Conservation (phyloP, 2,113 vertebrate genomes). For the Semnopithecus entellus region DNA sequence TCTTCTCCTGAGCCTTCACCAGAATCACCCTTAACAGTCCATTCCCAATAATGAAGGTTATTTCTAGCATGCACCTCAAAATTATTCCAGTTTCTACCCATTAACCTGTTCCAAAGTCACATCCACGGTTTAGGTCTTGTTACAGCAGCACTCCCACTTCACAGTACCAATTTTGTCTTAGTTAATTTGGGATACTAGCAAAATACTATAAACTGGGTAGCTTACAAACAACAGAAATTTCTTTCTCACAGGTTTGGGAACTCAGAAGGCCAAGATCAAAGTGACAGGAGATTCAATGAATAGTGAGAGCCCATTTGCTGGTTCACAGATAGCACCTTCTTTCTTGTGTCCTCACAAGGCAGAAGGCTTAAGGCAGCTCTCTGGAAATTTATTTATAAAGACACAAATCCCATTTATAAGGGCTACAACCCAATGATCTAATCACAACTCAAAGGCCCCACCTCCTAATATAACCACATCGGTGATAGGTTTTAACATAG, state of each 20-base stretch:
- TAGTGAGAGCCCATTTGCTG: not conserved
- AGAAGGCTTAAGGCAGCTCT: not conserved
- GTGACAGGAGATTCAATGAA: not conserved
- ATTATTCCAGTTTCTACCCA: not conserved
- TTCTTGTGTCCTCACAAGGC: not conserved
- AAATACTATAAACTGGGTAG: not conserved
- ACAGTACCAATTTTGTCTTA: not conserved
- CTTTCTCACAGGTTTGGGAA: not conserved
- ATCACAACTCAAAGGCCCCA: not conserved
- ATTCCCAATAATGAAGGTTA: not conserved
- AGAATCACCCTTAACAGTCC: not conserved
- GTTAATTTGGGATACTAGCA: not conserved
- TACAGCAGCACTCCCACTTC: not conserved
- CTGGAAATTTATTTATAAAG: not conserved
- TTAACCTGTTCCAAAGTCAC: not conserved
- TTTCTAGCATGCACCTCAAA: not conserved
- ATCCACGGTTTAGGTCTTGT: not conserved
- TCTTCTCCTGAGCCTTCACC: not conserved
- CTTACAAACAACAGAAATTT: not conserved
- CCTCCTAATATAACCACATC: not conserved
- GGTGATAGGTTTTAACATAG: not conserved
- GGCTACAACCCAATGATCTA: not conserved
- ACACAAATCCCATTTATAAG: not conserved
- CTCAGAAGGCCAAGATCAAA: not conserved
- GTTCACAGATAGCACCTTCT: not conserved